phyloP scores from a whole-genome alignment of 2,888 invertebrate species.

The Eurytoma californica region DNA sequence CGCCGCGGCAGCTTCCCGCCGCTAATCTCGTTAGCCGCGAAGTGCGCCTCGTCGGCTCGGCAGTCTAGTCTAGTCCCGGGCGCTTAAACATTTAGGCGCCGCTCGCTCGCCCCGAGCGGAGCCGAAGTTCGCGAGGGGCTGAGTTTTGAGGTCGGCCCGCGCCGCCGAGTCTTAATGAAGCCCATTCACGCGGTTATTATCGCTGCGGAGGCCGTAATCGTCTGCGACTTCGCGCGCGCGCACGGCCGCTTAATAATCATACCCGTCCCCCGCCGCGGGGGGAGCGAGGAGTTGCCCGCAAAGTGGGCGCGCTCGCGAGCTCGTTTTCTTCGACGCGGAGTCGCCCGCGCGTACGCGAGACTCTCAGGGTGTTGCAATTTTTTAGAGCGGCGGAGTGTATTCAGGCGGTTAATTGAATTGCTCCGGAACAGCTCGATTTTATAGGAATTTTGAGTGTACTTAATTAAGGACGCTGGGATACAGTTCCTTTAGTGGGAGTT shows the following conservation, averaged over 20 bases:
- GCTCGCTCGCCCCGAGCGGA: background rate
- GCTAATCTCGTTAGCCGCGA: conserved; percentile 21
- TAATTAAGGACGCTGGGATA: too few relatives aligned
- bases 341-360: background rate
- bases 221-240: conserved; percentile 50
- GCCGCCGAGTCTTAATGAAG: conserved; percentile 69
- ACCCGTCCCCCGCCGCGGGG: conserved; percentile 61
- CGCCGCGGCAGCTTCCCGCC: background rate
- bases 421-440: too few relatives aligned
- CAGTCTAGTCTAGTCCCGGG: background rate
- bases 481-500: too few relatives aligned
- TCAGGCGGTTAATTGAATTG: too few relatives aligned
- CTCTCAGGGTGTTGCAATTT: background rate
- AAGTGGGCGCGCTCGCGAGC: background rate
- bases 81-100: conserved; percentile 15
- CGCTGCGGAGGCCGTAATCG: conserved; percentile 70
- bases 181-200: conserved; percentile 73
- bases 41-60: too few relatives aligned
- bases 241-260: conserved; percentile 69
- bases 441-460: too few relatives aligned
- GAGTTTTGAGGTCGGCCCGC: conserved; percentile 53
- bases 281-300: background rate
- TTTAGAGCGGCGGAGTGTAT: too few relatives aligned
- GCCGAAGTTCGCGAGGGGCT: conserved; percentile 42
- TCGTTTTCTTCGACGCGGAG: background rate